Conservation (phyloP, 2,888 invertebrate species). For the Metalampra italica region DNA sequence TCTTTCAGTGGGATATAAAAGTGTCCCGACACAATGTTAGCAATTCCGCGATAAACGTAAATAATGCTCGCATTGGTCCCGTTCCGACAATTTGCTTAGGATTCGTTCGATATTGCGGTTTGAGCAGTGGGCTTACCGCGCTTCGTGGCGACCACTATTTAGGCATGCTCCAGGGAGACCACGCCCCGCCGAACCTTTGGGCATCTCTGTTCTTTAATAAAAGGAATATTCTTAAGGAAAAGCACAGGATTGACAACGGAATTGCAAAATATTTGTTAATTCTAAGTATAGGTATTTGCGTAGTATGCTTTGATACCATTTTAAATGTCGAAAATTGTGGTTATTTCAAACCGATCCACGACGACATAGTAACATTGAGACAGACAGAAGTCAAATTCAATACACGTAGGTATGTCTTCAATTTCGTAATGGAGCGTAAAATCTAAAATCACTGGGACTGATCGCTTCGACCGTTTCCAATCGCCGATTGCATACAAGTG, state of each 20-base stretch:
- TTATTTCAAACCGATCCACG: background rate
- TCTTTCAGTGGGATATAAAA: constrained; percentile 34
- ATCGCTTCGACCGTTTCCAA: constrained; percentile 52
- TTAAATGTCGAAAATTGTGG: background rate
- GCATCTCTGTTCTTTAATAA: no score
- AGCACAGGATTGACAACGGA: no score
- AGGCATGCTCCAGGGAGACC: background rate
- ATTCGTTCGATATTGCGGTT: constrained; percentile 25
- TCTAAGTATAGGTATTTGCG: no score
- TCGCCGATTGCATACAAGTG: constrained; percentile 48
- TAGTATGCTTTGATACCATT: no score
- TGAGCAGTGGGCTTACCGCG: background rate
- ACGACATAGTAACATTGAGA: background rate
- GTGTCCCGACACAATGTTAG: constrained; percentile 34
- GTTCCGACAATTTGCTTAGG: constrained; percentile 54
- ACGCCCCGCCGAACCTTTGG: background rate
- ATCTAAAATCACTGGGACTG: constrained; percentile 39
- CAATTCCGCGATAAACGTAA: constrained; percentile 53
- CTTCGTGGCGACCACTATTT: background rate
- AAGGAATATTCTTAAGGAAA: no score
- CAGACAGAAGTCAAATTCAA: background rate
- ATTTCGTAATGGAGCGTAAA: constrained; percentile 35
- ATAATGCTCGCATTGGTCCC: constrained; percentile 43
- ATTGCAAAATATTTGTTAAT: no score
- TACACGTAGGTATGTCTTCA: constrained; percentile 15